Base-by-base conservation (phyloP, 2,113 vertebrate species). In the Cettia cetti region DNA sequence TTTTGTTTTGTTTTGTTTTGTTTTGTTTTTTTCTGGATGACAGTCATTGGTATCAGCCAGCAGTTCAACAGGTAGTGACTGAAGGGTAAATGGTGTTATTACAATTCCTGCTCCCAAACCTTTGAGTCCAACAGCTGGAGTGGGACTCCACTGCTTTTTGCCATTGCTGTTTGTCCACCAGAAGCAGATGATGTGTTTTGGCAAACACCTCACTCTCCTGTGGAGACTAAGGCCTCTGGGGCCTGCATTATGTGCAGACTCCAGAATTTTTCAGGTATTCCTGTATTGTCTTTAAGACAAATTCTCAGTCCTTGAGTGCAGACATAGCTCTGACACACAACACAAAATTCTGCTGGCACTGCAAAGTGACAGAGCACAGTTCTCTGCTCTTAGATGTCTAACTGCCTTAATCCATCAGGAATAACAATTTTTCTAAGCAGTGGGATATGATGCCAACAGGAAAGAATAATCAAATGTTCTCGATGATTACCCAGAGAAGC, bases 41-140 rank as follows among this genome's bases (percentile, higher is more conserved):
- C 47, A 83, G 30, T 69, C 54, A 16, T 12, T 91, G 42, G 8
- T 27, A 66, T 31, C 0, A 1, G 20, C 24, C 53, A 82, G 22
- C 26, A 57, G 44, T 85, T 66, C 64, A 90, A 61, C 27, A 59
- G 24, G 35, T 54, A 81, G 21, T 1, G 3, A 21, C 35, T 54
- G 50, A 90, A 76, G 21, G 31, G 6, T 75, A 72, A 64, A 56
- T 42, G 20, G 11, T 45, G 13, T 37, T 78, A 37, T 15, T 47
- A 27, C 27, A 49, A 27, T 22, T 85, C 33, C 44, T 63, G 23
- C 12, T 83, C 30, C 78, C 63, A 61, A 60, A 68, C 10, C 33
- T 18, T 64, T 0, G 0, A 60, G 44, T 72, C 19, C 39, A 68
- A 40, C 1, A 6, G 11, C 22, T 0, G 1, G 24, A 47, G 31